Conservation (phyloP, 2,113 vertebrate genomes). For the Eonycteris spelaea region DNA sequence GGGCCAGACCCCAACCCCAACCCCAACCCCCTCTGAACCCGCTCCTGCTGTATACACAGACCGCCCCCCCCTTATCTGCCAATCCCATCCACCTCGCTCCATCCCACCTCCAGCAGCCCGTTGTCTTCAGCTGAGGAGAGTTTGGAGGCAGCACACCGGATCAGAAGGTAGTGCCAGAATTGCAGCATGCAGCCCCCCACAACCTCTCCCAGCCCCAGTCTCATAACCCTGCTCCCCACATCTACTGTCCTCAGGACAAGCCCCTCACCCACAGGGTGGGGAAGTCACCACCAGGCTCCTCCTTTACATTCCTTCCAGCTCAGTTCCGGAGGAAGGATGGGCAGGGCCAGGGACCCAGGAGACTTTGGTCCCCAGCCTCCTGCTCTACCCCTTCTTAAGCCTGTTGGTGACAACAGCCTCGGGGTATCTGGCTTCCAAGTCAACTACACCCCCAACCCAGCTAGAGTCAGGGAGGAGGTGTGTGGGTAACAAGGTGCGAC, state of each 20-base stretch:
- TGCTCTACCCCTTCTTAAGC: background rate
- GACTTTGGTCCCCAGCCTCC: background rate
- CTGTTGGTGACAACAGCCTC: background rate
- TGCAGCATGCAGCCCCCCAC: background rate
- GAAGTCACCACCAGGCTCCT: background rate
- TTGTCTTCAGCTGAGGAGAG: background rate
- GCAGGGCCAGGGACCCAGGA: background rate
- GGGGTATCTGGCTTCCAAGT: background rate
- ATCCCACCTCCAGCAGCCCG: background rate
- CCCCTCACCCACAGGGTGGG: background rate
- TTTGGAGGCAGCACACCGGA: background rate
- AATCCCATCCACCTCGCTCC: background rate
- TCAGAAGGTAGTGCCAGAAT: background rate
- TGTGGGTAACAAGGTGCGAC: background rate
- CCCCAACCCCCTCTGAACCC: background rate
- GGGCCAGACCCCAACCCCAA: background rate
- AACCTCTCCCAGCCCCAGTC: background rate
- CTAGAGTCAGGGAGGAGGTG: background rate
- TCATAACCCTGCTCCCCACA: background rate
- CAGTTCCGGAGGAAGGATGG: background rate
- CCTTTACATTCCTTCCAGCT: background rate
- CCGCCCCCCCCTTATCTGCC: background rate
- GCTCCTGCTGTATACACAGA: background rate
- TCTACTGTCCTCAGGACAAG: background rate
- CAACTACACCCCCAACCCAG: background rate